These are phyloP conservation scores for Corythornis cristatus DNA, from an alignment of 2,113 vertebrate genomes.

Conservation along the genomic window DNA sequence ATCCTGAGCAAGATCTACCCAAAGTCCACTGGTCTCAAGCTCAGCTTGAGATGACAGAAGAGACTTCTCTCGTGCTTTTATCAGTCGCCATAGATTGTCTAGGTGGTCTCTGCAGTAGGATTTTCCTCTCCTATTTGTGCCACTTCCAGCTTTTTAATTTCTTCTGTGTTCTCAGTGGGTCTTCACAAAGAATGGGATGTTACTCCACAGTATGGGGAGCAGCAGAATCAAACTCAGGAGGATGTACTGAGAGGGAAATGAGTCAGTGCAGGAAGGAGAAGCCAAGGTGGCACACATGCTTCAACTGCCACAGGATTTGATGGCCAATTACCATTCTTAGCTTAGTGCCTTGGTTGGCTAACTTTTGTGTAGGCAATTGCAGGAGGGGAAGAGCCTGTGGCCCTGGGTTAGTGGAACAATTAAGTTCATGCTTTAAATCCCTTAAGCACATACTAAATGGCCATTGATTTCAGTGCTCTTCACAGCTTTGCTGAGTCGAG, in stretches of 20 bases:
- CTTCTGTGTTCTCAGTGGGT: neutral
- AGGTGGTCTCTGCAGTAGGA: neutral
- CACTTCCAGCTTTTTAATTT: neutral
- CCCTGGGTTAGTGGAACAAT: neutral
- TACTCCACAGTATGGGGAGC: fast-evolving
- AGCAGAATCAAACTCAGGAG: neutral
- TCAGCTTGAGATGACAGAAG: neutral
- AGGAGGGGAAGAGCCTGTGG: neutral
- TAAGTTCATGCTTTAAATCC: conserved; percentile 1
- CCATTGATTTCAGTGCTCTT: neutral
- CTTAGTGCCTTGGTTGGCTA: neutral
- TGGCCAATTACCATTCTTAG: neutral
- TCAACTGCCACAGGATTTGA: neutral
- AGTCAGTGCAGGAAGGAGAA: neutral
- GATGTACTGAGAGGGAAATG: neutral
- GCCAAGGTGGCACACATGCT: neutral
- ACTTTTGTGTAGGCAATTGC: neutral
- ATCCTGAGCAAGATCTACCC: neutral
- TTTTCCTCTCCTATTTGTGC: neutral
- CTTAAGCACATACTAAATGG: neutral
- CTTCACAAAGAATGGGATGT: neutral
- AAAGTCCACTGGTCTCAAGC: neutral
- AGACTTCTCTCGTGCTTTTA: neutral
- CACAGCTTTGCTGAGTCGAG: conserved; percentile 12
- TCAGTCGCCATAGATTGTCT: neutral